phyloP scores from a whole-genome alignment of 64 coral and sea anemone genomes.

The Acropora tenuis region DNA sequence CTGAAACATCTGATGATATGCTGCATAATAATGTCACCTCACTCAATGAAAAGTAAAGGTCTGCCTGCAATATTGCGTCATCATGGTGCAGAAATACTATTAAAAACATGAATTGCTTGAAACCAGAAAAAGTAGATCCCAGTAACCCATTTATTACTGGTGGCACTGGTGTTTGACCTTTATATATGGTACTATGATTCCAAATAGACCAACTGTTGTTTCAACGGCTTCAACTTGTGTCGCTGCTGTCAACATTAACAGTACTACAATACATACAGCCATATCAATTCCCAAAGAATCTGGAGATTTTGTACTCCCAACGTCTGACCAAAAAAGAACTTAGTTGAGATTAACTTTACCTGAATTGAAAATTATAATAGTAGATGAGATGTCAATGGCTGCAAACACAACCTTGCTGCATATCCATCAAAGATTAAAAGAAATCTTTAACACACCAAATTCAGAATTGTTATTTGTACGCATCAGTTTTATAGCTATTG shows the following conservation, averaged over 20 bases:
- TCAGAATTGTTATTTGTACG: constrained; percentile 65
- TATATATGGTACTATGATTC: constrained; percentile 26
- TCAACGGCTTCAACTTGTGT: constrained; percentile 49
- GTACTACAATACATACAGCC: constrained; percentile 45
- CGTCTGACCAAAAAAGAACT: constrained; percentile 60
- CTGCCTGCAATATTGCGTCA: constrained; percentile 43
- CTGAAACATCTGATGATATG: too few relatives aligned
- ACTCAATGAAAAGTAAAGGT: constrained; percentile 31
- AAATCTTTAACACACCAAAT: constrained; percentile 68
- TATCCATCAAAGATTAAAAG: constrained; percentile 53
- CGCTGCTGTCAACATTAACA: constrained; percentile 42
- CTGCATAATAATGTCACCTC: too few relatives aligned
- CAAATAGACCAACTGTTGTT: constrained; percentile 38
- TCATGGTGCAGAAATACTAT: constrained; percentile 55
- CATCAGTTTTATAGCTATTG: constrained; percentile 68
- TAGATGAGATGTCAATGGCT: constrained; percentile 60
- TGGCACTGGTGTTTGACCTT: constrained; percentile 25
- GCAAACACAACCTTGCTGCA: constrained; percentile 23
- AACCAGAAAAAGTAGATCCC: constrained; percentile 36
- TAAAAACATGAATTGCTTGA: constrained; percentile 46
- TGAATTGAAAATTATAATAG: constrained; percentile 43
- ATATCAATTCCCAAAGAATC: constrained; percentile 63
- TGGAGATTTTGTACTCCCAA: constrained; percentile 34
- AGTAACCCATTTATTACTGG: constrained; percentile 37
- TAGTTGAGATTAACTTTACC: constrained; percentile 27